Evolutionary conservation across 2,797 vertebrate species (phyloP), one percentile per base, ranked within the genome.

Genomic region (Rhabdomys pumilio): DNA sequence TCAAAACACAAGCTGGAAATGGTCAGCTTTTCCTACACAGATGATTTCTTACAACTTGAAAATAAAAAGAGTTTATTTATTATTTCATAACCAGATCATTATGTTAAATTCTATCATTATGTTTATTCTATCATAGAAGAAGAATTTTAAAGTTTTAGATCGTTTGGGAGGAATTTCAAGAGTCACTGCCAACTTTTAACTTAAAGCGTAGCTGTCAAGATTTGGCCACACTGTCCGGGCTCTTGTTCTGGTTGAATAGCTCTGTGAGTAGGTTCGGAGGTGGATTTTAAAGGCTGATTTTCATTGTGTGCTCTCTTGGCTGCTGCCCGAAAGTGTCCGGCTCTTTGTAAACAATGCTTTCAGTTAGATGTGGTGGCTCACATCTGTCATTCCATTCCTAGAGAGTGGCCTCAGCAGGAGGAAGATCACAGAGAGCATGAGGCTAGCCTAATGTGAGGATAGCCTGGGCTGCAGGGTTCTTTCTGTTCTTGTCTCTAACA

Each of bases 141-240:
- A 95, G 82, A 77, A 85, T 94, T 90, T 94, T 80, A 92, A 76
- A 19, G 82, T 12, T 38, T 19, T n/a, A 77, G 94, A 81, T 96
- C 3, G 55, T 82, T 83, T 95, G 87, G 90, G 34, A 19, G 75
- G 22, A 72, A 85, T 91, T 94, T 97, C 72, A 95, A 72, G 47
- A 90, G 22, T 82, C 85, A 50, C 63, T 79, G 8, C 24, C 90
- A 93, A 41, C 29, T 93, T 93, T 95, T 91, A 79, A 73, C 90
- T 95, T 91, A 84, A 77, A 63, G 53, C 44, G 90, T 87, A 89
- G 91, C 59, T 94, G 53, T 94, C 41, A 97, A 69, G 80, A 90
- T 34, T 95, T 90, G 77, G 81, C 34, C 26, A 50, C 14, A 31
- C 15, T 63, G 4, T 63, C n/a, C 55, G 29, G 63, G 92, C 44